Evolutionary conservation across 1,140 invertebrate species (phyloP).

Genomic region (Euwallacea similis): DNA sequence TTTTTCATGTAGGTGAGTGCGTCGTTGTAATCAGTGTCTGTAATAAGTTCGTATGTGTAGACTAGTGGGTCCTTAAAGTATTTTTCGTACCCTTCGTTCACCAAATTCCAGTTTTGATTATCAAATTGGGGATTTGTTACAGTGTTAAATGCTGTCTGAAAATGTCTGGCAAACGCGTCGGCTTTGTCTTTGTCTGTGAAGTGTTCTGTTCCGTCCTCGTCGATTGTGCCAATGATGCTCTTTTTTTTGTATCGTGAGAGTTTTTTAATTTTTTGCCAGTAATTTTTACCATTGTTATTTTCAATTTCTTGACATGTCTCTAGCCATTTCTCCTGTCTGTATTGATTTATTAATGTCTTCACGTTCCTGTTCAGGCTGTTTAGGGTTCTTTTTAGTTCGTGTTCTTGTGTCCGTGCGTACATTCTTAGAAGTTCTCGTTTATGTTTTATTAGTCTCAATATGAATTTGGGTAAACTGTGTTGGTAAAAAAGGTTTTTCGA

Average conservation of each 20-base stretch:
- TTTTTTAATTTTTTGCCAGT: conserved; percentile 15
- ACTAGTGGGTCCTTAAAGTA: no score
- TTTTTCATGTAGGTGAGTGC: no score
- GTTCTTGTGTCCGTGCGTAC: not conserved
- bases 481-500: not conserved
- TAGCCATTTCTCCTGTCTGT: conserved; percentile 9
- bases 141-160: no score
- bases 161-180: no score
- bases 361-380: conserved; percentile 4
- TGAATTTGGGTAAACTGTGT: not conserved
- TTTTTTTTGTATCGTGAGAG: conserved; percentile 1
- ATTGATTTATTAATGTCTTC: conserved; percentile 2
- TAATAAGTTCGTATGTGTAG: no score
- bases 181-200: no score
- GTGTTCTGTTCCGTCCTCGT: no score
- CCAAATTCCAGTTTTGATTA: no score
- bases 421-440: not conserved
- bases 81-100: no score
- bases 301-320: conserved; percentile 6
- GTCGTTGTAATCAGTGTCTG: no score
- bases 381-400: conserved; percentile 2
- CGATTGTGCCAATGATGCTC: no score
- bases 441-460: not conserved
- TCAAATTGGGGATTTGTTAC: no score
- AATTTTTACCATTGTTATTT: not conserved